These are phyloP conservation scores for Gorsachius magnificus DNA, from an alignment of 2,797 vertebrate species.

Conservation along the genomic window DNA sequence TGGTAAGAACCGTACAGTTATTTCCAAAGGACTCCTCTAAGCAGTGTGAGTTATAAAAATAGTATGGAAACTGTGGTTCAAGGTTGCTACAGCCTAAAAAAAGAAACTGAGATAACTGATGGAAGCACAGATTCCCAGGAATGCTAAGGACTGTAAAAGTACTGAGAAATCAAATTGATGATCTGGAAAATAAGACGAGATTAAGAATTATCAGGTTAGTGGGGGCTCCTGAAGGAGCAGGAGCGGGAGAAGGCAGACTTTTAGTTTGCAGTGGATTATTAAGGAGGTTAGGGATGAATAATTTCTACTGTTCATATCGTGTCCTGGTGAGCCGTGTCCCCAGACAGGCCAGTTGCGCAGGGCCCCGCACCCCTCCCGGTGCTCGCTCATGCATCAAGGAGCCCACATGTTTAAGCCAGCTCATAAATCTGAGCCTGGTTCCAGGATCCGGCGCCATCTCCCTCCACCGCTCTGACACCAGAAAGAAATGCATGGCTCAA, in stretches of 20 bases:
- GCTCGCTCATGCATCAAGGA: neutral
- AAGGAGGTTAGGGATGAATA: neutral
- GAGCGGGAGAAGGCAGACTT: neutral
- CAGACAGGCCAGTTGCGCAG: neutral
- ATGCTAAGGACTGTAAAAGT: conserved; percentile 7
- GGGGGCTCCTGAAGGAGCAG: neutral
- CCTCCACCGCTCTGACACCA: neutral
- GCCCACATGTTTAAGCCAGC: neutral
- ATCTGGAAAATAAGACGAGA: conserved; percentile 41
- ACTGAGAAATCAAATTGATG: conserved; percentile 41
- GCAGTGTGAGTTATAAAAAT: neutral
- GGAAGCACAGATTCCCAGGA: conserved; percentile 15
- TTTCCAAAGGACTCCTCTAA: conserved; percentile 1
- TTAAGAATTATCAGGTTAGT: conserved; percentile 4
- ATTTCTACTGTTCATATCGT: neutral
- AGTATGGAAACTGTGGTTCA: neutral
- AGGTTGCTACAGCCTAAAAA: neutral
- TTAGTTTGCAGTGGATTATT: neutral
- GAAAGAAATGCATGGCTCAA: neutral
- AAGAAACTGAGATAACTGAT: conserved; percentile 9
- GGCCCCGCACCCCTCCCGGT: neutral
- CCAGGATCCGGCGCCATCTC: neutral
- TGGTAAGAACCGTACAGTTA: neutral
- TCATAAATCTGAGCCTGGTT: neutral
- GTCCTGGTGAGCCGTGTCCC: neutral